A percentile compares a stretch with the other conserved stretches of the same genome.
Evolutionary conservation across 2,113 vertebrate genomes (phyloP).

Genomic region (Castor canadensis): DNA sequence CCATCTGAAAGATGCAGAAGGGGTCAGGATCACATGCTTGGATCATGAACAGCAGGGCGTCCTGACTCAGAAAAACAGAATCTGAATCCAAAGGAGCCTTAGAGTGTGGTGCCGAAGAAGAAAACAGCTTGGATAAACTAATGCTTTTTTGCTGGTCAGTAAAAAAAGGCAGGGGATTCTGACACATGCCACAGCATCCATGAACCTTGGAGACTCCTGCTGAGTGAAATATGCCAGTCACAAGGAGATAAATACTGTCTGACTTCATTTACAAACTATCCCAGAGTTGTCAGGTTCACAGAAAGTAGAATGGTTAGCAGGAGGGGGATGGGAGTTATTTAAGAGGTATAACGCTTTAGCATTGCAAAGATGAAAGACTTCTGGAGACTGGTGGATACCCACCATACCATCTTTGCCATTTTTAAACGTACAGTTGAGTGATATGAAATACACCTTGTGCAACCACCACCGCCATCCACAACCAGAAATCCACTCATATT

Average conservation of each 20-base stretch:
- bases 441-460: background rate
- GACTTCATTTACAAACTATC: background rate
- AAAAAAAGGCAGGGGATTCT: constrained; percentile 14
- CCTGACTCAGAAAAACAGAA: background rate
- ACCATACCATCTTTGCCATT: background rate
- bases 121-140: background rate
- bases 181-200: background rate
- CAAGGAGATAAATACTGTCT: background rate
- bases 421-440: background rate
- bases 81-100: background rate
- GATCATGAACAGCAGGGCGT: background rate
- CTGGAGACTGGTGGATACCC: background rate
- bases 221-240: background rate
- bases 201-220: background rate
- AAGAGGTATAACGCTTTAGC: background rate
- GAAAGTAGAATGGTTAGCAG: background rate
- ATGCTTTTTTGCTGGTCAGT: background rate
- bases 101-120: background rate
- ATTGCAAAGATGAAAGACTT: background rate
- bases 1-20: background rate
- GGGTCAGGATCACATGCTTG: background rate
- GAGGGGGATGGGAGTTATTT: background rate
- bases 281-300: background rate
- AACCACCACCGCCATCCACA: background rate
- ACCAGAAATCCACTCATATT: background rate